A percentile compares a stretch with the other conserved stretches of the same genome.
Conservation (phyloP, 2,113 vertebrate genomes). For the Blennius ocellaris region DNA sequence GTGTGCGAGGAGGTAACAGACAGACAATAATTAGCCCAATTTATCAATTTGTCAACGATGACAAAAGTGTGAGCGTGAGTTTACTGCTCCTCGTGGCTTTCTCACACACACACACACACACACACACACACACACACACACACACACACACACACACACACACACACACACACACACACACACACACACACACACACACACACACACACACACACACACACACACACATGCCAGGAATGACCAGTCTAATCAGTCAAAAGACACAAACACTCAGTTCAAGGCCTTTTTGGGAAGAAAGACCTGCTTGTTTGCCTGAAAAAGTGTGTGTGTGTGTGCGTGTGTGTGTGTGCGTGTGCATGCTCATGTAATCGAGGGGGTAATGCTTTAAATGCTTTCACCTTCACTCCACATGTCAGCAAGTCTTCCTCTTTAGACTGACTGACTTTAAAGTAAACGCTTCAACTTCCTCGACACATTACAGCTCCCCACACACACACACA, state of each 20-base stretch:
- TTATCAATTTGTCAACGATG: slow-evolving; percentile 38
- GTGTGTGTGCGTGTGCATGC: slow-evolving; percentile 8
- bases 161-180: not conserved
- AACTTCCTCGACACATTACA: slow-evolving; percentile 35
- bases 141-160: not conserved
- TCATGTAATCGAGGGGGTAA: slow-evolving; percentile 22
- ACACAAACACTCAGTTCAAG: slow-evolving; percentile 6
- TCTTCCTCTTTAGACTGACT: slow-evolving; percentile 48
- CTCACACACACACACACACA: not conserved
- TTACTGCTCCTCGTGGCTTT: not conserved
- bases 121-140: no score
- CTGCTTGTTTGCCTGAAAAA: slow-evolving; percentile 17
- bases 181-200: not conserved
- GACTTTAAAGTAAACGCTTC: slow-evolving; percentile 39
- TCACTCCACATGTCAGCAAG: slow-evolving; percentile 49
- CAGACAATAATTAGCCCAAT: slow-evolving; percentile 24
- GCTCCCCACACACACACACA: slow-evolving; percentile 17
- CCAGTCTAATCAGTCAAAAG: slow-evolving; percentile 15
- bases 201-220: not conserved
- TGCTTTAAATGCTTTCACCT: slow-evolving; percentile 56
- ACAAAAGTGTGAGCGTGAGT: not conserved
- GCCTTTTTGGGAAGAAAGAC: slow-evolving; percentile 42
- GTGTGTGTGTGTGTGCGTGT: not conserved
- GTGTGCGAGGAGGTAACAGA: slow-evolving; percentile 11
- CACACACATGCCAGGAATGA: not conserved